Evolutionary conservation across 2,113 vertebrate genomes (phyloP).

Genomic region (Asarcornis scutulata): DNA sequence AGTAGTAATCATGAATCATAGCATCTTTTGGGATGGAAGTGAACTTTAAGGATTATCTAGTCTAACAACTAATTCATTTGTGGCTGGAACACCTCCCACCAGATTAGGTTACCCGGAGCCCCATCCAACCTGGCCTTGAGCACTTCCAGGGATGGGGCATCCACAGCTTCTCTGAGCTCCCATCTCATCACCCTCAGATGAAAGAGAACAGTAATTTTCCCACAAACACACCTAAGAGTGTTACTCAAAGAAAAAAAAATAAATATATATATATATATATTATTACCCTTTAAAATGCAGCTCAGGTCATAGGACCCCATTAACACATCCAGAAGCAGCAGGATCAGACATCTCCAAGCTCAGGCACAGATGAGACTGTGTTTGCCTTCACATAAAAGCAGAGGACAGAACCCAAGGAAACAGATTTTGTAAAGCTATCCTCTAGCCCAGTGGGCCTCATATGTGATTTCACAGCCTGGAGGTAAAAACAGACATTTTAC

Average conservation of each 20-base stretch:
- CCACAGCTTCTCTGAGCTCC: no score
- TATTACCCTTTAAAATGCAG: not conserved
- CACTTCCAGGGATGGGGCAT: no score
- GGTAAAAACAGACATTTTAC: not conserved
- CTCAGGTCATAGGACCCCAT: not conserved
- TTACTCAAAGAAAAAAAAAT: not conserved
- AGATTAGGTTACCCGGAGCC: no score
- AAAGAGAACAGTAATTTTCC: not conserved
- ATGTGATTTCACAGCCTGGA: not conserved
- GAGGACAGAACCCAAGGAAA: not conserved
- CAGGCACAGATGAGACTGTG: not conserved
- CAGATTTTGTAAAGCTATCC: not conserved
- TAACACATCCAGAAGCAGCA: not conserved
- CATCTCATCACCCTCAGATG: no score
- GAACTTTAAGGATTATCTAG: no score
- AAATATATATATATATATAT: no score
- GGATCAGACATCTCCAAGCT: not conserved
- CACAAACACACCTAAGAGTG: not conserved
- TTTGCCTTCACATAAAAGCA: not conserved
- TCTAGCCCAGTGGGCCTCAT: not conserved
- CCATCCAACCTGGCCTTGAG: no score
- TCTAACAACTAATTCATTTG: no score
- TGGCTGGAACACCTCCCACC: no score
- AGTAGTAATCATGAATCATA: not conserved
- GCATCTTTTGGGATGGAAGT: no score